Evolutionary conservation across 1,140 invertebrate species (phyloP).

Genomic region (Nephila pilipes): DNA sequence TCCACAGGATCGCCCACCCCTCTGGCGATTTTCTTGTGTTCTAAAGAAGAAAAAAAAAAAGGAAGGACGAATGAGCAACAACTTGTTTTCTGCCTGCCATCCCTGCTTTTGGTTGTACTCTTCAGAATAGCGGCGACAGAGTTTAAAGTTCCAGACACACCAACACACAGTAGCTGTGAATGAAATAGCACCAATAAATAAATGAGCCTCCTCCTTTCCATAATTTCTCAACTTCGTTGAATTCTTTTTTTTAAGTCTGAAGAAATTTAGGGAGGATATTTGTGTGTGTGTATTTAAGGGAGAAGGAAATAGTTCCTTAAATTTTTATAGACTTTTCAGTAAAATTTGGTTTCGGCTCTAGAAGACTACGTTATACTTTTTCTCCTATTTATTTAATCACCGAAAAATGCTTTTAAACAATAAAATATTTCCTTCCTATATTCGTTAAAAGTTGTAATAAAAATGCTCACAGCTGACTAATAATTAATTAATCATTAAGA

Average conservation of each 20-base stretch:
- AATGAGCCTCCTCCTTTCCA: not conserved
- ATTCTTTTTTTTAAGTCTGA: not conserved
- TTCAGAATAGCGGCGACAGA: not conserved
- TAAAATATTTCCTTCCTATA: too few species aligned
- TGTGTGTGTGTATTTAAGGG: too few species aligned
- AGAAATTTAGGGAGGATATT: too few species aligned
- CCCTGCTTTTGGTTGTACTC: not conserved
- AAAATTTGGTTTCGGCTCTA: too few species aligned
- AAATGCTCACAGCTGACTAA: too few species aligned
- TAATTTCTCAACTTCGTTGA: not conserved
- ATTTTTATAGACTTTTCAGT: too few species aligned
- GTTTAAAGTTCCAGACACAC: not conserved
- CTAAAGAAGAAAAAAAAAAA: not conserved
- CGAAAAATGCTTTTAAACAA: too few species aligned
- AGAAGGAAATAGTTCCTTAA: too few species aligned
- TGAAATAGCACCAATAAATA: not conserved
- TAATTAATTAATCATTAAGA: too few species aligned
- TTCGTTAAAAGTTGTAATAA: too few species aligned
- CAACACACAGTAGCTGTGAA: conserved; percentile 35
- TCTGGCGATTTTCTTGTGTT: conserved; percentile 5
- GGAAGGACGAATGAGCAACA: conserved; percentile 13
- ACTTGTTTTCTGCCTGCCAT: conserved; percentile 40
- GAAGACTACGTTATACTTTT: too few species aligned
- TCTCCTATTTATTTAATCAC: too few species aligned
- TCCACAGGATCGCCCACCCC: conserved; percentile 54